Base-by-base conservation (phyloP, 1,140 invertebrate genomes). In the Pogonomyrmex barbatus region DNA sequence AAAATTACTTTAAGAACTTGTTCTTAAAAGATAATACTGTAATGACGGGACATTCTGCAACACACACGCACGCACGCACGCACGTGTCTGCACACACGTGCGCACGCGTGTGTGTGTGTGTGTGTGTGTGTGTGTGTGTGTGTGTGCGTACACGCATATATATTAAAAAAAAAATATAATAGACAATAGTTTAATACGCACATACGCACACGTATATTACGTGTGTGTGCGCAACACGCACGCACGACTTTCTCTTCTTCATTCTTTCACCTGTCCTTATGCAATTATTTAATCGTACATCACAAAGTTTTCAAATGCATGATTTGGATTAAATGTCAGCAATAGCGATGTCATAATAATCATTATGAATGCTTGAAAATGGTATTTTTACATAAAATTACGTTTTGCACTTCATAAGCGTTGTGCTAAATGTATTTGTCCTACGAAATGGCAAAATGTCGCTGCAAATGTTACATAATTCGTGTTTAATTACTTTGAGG, bases 291-390 rank as follows among this genome's bases (percentile, higher is more conserved):
- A 87, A 85, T 91, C 87, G 83, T 89, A 60, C 75, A 88, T 88
- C 87, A 88, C 87, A 88, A 88, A 68, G 50, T 88, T 89, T 87
- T 47, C 85, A 89, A 92, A 92, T 91, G 89, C 88, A 81, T 89
- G 77, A 62, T 88, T 77, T 77, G 42, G 45, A 77, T 85, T 70
- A 70, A 82, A 50, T 50, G 83, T 76, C 39, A 62, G 36, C 71
- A 58, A 58, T 47, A 73, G 52, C 39, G 39, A 75, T 83, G 36
- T 79, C n/a, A 47, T 79, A 58, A 47, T 65, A 81, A 71, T 70
- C 24, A 24, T 36, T 42, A 82, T 30, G 79, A 12, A 73, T 30
- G 63, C 63, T 68, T 82, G 67, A 3, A 71, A 58, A 60, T 73
- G 42, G 68, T 54, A 42, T 73, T 33, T 36, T 33, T 24, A 24